phyloP scores from a whole-genome alignment of 2,113 vertebrate genomes.

The Otolemur garnettii region DNA sequence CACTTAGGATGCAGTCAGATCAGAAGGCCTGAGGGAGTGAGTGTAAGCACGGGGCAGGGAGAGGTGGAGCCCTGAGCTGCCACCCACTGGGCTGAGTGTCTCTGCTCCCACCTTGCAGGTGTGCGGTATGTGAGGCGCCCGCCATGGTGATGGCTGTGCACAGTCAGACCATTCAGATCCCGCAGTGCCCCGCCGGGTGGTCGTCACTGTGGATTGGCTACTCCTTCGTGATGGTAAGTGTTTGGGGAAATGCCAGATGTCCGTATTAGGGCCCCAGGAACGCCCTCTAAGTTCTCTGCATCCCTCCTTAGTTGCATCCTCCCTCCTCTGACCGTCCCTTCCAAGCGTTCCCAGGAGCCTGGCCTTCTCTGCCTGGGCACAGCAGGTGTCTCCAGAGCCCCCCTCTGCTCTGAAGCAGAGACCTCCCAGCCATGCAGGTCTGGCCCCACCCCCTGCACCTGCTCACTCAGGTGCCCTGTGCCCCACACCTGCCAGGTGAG shows the following conservation, averaged over 20 bases:
- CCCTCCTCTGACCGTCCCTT: too few relatives aligned
- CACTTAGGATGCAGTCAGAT: background rate
- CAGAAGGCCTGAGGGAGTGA: fast-evolving
- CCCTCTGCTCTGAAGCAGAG: background rate
- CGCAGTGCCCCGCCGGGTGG: slow-evolving; percentile 92
- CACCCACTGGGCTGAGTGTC: background rate
- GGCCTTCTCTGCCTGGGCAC: background rate
- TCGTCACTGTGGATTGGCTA: slow-evolving; percentile 95
- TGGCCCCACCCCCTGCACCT: background rate
- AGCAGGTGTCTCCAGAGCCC: background rate
- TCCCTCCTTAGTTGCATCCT: too few relatives aligned
- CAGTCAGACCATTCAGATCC: slow-evolving; percentile 94
- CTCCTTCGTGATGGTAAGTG: slow-evolving; percentile 95
- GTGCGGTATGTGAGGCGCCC: slow-evolving; percentile 96
- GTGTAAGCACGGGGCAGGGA: fast-evolving
- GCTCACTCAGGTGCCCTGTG: background rate
- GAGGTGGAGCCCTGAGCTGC: too few relatives aligned
- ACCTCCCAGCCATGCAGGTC: too few relatives aligned
- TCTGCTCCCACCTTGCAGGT: slow-evolving; percentile 87
- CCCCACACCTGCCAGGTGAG: background rate
- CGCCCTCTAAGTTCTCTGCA: too few relatives aligned
- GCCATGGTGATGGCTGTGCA: slow-evolving; percentile 98
- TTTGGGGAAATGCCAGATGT: fast-evolving
- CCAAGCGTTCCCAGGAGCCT: background rate
- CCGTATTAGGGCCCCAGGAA: fast-evolving